phyloP scores from a whole-genome alignment of 37 sponge, comb jelly and placozoan genomes.

The Hormiphora californensis region DNA sequence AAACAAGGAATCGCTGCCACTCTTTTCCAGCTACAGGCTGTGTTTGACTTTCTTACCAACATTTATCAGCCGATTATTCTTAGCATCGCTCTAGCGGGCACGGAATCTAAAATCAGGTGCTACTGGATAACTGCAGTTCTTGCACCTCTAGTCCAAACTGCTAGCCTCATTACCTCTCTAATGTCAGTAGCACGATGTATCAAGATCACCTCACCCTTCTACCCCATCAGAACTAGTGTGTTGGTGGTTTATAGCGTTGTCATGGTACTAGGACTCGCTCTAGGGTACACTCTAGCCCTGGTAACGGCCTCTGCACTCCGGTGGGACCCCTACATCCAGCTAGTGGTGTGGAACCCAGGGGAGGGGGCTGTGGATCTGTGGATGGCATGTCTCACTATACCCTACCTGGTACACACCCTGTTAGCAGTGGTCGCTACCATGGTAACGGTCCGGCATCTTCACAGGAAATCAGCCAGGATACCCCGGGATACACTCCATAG shows the following conservation, averaged over 20 bases:
- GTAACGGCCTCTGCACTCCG: background rate
- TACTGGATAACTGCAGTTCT: background rate
- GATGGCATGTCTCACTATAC: background rate
- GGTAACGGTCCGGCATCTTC: background rate
- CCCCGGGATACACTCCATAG: too few species aligned
- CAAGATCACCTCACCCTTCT: constrained; percentile 42
- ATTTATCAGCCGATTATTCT: background rate
- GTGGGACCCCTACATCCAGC: constrained; percentile 12
- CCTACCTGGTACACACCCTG: background rate
- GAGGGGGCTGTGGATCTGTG: background rate
- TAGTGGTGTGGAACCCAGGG: background rate
- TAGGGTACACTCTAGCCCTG: background rate
- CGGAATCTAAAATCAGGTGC: background rate
- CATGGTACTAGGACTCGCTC: too few species aligned
- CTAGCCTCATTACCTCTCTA: constrained; percentile 18
- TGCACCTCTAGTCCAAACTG: background rate
- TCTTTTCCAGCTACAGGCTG: background rate
- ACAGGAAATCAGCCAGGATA: too few species aligned
- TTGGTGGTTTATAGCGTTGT: background rate
- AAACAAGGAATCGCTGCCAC: constrained; percentile 5
- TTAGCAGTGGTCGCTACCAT: background rate
- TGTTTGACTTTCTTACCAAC: background rate
- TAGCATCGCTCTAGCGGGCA: background rate
- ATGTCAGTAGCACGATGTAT: constrained; percentile 11
- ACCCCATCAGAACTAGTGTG: background rate